Evolutionary conservation across 2,888 invertebrate species (phyloP).

Genomic region (Serripes groenlandicus): DNA sequence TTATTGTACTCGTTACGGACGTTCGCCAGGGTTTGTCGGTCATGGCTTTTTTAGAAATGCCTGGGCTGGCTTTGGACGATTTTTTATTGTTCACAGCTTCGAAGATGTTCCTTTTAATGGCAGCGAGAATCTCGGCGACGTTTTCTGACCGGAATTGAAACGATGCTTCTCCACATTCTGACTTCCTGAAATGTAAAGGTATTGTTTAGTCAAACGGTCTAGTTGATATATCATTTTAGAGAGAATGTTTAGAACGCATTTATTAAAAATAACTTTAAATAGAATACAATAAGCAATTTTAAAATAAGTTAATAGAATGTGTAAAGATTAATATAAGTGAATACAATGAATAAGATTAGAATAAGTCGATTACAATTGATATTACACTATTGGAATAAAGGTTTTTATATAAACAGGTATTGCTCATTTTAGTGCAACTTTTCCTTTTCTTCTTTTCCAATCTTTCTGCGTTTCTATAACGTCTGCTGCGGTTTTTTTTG

Average conservation of each 20-base stretch:
- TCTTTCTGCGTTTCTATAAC: too few species aligned
- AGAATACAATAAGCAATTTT: not conserved
- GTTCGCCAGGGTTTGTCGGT: constrained; percentile 28
- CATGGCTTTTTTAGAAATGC: not conserved
- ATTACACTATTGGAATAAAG: too few species aligned
- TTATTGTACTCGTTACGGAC: constrained; percentile 23
- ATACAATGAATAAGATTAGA: too few species aligned
- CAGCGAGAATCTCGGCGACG: constrained; percentile 64
- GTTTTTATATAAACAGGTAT: too few species aligned
- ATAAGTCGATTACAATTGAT: too few species aligned
- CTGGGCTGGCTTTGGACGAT: not conserved
- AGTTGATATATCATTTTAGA: not conserved
- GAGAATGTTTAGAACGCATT: not conserved
- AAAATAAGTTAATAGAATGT: too few species aligned
- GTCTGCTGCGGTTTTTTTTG: too few species aligned
- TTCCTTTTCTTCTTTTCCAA: too few species aligned
- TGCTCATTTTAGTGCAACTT: too few species aligned
- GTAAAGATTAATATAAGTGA: too few species aligned
- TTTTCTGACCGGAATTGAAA: constrained; percentile 69
- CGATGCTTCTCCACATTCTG: constrained; percentile 72
- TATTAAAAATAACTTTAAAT: not conserved
- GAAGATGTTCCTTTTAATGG: constrained; percentile 72
- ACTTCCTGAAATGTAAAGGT: constrained; percentile 72
- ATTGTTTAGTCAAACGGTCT: too few species aligned
- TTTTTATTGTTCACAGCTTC: constrained; percentile 62